These are phyloP conservation scores for Basileuterus tristriatus DNA, from an alignment of 2,797 vertebrate genomes.

Conservation along the genomic window DNA sequence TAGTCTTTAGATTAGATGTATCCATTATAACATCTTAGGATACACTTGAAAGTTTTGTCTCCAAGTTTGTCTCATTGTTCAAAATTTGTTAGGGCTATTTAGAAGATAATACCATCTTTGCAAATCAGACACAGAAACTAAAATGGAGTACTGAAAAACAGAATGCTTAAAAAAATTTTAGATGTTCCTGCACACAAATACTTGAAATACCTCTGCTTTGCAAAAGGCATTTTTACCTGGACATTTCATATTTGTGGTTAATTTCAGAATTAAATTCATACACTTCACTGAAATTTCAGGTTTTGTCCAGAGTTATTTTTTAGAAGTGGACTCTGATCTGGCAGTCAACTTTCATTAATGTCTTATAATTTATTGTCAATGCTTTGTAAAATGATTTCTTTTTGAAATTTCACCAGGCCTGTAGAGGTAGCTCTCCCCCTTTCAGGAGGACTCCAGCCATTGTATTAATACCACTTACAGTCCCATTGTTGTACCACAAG, in stretches of 20 bases:
- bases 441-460: neutral
- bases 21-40: neutral
- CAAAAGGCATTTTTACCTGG: neutral
- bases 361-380: neutral
- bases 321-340: neutral
- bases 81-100: neutral
- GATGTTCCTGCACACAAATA: neutral
- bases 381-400: neutral
- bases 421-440: neutral
- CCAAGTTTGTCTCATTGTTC: neutral
- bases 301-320: neutral
- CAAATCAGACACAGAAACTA: neutral
- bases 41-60: neutral
- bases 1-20: neutral
- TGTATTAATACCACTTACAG: too few relatives aligned
- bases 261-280: neutral
- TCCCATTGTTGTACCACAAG: neutral
- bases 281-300: neutral
- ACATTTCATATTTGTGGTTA: neutral
- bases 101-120: neutral
- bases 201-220: neutral
- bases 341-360: neutral
- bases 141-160: rapidly evolving
- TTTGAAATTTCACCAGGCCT: neutral
- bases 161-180: neutral